Conservation (phyloP, 2,888 invertebrate genomes). For the Drosophila pseudotalamancana region DNA sequence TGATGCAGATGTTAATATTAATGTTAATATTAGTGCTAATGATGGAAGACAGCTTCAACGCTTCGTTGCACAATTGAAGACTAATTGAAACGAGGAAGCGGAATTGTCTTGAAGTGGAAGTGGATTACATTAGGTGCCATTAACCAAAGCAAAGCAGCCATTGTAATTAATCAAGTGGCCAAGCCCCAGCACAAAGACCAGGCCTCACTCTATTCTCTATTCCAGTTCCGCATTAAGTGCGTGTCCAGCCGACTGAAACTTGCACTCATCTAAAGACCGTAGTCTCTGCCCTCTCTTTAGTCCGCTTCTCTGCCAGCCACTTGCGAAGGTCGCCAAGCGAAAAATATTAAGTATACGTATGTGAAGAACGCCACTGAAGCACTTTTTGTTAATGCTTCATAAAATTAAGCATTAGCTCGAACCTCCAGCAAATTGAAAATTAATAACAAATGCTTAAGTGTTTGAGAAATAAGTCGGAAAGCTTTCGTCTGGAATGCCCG, state of each 20-base stretch:
- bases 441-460: conserved; percentile 52
- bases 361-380: conserved; percentile 54
- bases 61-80: conserved; percentile 71
- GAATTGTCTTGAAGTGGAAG: conserved; percentile 49
- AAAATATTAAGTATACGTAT: conserved; percentile 56
- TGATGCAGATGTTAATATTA: conserved; percentile 31
- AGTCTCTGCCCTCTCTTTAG: not conserved
- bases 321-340: conserved; percentile 62
- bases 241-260: conserved; percentile 68
- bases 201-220: conserved; percentile 33
- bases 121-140: conserved; percentile 71
- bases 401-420: conserved; percentile 62
- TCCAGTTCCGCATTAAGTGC: conserved; percentile 71
- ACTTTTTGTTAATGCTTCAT: conserved; percentile 58
- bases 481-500: too few relatives aligned
- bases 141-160: conserved; percentile 34
- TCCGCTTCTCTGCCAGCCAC: not conserved
- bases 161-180: conserved; percentile 66
- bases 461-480: conserved; percentile 9
- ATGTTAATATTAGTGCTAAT: conserved; percentile 36
- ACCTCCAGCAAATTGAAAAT: conserved; percentile 48
- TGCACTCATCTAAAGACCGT: conserved; percentile 27
- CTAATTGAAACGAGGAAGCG: conserved; percentile 76
- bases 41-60: conserved; percentile 30
- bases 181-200: conserved; percentile 33